Evolutionary conservation across 2,888 invertebrate genomes (phyloP).

Genomic region (Tillus elongatus): DNA sequence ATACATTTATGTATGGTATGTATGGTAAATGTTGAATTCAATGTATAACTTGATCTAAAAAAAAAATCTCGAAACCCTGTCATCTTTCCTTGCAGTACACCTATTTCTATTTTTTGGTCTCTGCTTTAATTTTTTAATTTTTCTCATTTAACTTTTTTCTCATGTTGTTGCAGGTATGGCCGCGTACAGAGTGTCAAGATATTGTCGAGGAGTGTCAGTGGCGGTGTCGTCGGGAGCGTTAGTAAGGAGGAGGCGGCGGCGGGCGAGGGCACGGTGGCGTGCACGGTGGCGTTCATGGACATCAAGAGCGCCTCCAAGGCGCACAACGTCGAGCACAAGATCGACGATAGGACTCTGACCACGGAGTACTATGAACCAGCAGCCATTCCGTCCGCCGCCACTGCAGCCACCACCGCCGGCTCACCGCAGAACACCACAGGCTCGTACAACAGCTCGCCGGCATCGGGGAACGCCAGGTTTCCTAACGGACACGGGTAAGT

Average conservation of each 20-base stretch:
- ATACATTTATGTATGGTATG: too few relatives aligned
- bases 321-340: conserved; percentile 79
- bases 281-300: conserved; percentile 92
- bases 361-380: conserved; percentile 88
- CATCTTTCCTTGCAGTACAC: too few relatives aligned
- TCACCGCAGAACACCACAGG: conserved; percentile 43
- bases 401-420: conserved; percentile 44
- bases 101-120: too few relatives aligned
- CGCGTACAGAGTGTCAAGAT: conserved; percentile 95
- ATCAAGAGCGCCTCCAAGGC: conserved; percentile 91
- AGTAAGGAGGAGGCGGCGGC: conserved; percentile 41
- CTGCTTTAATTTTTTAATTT: too few relatives aligned
- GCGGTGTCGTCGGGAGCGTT: neutral
- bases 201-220: conserved; percentile 55
- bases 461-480: conserved; percentile 47
- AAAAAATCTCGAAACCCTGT: too few relatives aligned
- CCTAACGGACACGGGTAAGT: conserved; percentile 49
- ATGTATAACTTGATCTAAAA: too few relatives aligned
- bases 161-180: conserved; percentile 70
- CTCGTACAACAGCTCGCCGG: conserved; percentile 55
- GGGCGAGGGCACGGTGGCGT: conserved; percentile 63
- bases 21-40: too few relatives aligned
- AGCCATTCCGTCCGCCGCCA: conserved; percentile 58
- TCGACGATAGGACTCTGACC: conserved; percentile 79
- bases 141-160: too few relatives aligned